Conservation (phyloP, 2,888 invertebrate genomes). For the Apamea crenata region DNA sequence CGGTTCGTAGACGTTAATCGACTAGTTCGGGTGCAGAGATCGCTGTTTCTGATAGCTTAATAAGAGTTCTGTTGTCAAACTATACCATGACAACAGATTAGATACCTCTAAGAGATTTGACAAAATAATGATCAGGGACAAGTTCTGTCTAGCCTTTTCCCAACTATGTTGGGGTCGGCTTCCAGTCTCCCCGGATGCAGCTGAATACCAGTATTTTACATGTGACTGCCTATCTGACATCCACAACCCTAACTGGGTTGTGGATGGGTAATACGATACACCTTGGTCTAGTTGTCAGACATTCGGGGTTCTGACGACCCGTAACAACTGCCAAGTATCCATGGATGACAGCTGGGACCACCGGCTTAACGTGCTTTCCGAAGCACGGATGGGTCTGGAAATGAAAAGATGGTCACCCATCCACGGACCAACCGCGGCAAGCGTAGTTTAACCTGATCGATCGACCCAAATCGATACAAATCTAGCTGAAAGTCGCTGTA, state of each 20-base stretch:
- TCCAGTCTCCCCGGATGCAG: no score
- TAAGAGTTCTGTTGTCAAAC: slow-evolving; percentile 2
- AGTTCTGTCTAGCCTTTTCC: no score
- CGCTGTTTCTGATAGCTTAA: neutral
- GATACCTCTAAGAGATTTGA: neutral
- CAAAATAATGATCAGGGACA: neutral
- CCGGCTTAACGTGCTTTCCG: neutral
- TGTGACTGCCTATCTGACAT: no score
- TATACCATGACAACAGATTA: neutral
- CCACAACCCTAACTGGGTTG: no score
- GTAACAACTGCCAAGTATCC: neutral
- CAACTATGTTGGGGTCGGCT: no score
- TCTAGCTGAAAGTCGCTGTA: neutral
- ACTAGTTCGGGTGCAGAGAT: neutral
- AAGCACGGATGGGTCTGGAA: neutral
- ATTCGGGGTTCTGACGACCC: no score
- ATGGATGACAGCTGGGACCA: neutral
- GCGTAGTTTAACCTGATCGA: neutral
- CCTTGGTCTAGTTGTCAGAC: no score
- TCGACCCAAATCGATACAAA: neutral
- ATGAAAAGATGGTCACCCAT: neutral
- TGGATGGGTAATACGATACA: no score
- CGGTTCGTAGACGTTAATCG: slow-evolving; percentile 8
- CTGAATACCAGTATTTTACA: no score
- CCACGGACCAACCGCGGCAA: neutral